Evolutionary conservation across 2,113 vertebrate genomes (phyloP), one percentile per base, ranked within the genome.

Genomic region (Nothobranchius furzeri): DNA sequence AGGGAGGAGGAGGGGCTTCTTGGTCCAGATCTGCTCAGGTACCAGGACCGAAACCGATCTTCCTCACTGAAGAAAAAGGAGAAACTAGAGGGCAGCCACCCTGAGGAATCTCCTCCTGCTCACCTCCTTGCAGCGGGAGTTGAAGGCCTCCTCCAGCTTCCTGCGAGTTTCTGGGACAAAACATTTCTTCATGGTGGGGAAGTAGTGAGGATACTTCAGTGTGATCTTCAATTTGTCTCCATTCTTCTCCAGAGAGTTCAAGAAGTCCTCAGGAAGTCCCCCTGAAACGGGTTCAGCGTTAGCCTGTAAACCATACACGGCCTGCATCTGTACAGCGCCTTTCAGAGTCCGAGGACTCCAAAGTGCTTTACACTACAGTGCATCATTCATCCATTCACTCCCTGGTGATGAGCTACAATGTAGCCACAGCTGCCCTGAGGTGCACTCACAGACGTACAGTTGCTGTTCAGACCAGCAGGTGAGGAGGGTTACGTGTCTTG

Each of bases 161-260:
- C 86, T 88, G 49, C 98, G 88, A 0, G 96, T 99, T 76, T 98
- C 96, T 0, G 96, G 95, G 60, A 98, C 91, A 0, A 94, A 91
- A 81, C 98, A 99, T 46, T 99, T 99, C 92, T 99, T 99, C 91
- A 99, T 94, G 64, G 98, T 92, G 0, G 98, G 96, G 73, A 99
- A 99, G 75, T 99, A 99, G 72, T 99, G 98, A 0, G 98, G 98
- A 84, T 99, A 99, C 72, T 99, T 99, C 52, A 99, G 87, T 0
- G 96, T 99, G 53, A 99, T 93, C 70, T 98, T 98, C 64, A 99
- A 85, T 64, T 90, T 93, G 11, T 94, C 95, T 11, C 94, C 94
- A 0, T 92, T 92, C 84, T 93, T 94, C 71, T 99, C 98, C 89
- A 99, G 88, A 1, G 96, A 95, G 80, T 86, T 94, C 20, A 98